These are phyloP conservation scores for Cassiopea andromeda DNA, from an alignment of 30 jellyfish, hydroid and myxozoan species.

Conservation along the genomic window DNA sequence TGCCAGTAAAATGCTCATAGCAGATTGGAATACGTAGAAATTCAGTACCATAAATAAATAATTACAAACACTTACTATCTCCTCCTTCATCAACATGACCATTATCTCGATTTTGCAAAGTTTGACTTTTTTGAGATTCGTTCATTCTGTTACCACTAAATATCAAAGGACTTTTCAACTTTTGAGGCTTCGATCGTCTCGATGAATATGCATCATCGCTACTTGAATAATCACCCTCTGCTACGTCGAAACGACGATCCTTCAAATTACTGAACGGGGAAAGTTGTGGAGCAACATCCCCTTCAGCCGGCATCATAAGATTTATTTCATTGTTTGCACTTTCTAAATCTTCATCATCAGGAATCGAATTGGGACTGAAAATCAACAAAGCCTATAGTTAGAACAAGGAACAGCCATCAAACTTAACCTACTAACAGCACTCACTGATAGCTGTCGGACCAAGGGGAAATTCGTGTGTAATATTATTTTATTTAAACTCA, in stretches of 20 bases:
- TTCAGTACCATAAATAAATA: not conserved
- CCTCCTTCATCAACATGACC: slow-evolving; percentile 34
- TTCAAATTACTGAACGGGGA: slow-evolving; percentile 73
- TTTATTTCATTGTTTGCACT: slow-evolving; percentile 28
- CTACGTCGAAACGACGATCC: slow-evolving; percentile 43
- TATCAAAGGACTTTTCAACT: slow-evolving; percentile 66
- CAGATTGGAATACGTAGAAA: too few relatives aligned
- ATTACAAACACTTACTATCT: not conserved
- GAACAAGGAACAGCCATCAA: too few relatives aligned
- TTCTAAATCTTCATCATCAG: slow-evolving; percentile 53
- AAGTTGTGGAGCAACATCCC: slow-evolving; percentile 57
- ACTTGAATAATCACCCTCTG: slow-evolving; percentile 65
- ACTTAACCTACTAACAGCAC: too few relatives aligned
- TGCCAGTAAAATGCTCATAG: too few relatives aligned
- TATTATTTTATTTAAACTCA: too few relatives aligned
- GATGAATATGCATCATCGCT: slow-evolving; percentile 48
- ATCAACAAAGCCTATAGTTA: not conserved
- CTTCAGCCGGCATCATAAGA: slow-evolving; percentile 32
- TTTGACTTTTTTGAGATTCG: slow-evolving; percentile 23
- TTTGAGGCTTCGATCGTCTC: slow-evolving; percentile 15
- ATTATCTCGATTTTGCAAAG: not conserved
- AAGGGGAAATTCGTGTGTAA: too few relatives aligned
- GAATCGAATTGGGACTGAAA: slow-evolving; percentile 8
- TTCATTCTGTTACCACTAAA: slow-evolving; percentile 65
- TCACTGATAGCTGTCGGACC: too few relatives aligned